A percentile compares a stretch with the other conserved stretches of the same genome.
Evolutionary conservation across 2,797 vertebrate genomes (phyloP).

Genomic region (Poeciliopsis presidionis): DNA sequence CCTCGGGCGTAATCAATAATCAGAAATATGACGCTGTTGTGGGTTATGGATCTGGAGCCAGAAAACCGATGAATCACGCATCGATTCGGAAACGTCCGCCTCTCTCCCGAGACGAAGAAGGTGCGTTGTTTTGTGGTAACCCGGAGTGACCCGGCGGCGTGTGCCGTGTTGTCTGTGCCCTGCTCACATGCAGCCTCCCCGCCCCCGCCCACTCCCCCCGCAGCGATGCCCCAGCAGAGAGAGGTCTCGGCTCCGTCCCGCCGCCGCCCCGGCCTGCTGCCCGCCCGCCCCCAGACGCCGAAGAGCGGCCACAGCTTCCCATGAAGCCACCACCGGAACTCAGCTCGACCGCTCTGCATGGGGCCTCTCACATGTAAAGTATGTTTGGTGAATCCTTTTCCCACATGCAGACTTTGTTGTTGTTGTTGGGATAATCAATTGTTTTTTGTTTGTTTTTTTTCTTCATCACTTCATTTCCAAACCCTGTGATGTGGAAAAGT

Average conservation of each 20-base stretch:
- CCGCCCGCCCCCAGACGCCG: slow-evolving; percentile 50
- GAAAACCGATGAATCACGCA: slow-evolving; percentile 53
- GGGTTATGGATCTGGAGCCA: slow-evolving; percentile 18
- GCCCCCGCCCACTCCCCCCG: slow-evolving; percentile 9
- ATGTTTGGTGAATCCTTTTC: slow-evolving; percentile 33
- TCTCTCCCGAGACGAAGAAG: slow-evolving; percentile 24
- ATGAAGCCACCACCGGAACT: slow-evolving; percentile 80
- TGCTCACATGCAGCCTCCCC: slow-evolving; percentile 29
- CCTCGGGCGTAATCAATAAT: slow-evolving; percentile 49
- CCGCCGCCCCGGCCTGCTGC: slow-evolving; percentile 61
- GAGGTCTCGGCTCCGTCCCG: slow-evolving; percentile 53
- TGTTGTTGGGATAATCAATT: background rate
- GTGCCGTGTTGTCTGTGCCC: slow-evolving; percentile 18
- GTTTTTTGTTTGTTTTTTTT: too few relatives aligned
- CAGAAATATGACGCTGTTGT: slow-evolving; percentile 23
- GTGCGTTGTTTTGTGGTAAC: slow-evolving; percentile 55
- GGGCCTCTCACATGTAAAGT: slow-evolving; percentile 81
- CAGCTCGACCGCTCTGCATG: slow-evolving; percentile 79
- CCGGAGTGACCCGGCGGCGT: slow-evolving; percentile 61
- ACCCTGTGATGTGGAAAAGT: background rate
- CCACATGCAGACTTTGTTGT: background rate
- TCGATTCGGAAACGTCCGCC: slow-evolving; percentile 53
- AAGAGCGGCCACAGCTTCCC: slow-evolving; percentile 68
- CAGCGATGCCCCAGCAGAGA: slow-evolving; percentile 73
- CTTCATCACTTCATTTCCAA: background rate